These are phyloP conservation scores for Simalia tracyae DNA, from an alignment of 2,797 vertebrate genomes.

Conservation along the genomic window DNA sequence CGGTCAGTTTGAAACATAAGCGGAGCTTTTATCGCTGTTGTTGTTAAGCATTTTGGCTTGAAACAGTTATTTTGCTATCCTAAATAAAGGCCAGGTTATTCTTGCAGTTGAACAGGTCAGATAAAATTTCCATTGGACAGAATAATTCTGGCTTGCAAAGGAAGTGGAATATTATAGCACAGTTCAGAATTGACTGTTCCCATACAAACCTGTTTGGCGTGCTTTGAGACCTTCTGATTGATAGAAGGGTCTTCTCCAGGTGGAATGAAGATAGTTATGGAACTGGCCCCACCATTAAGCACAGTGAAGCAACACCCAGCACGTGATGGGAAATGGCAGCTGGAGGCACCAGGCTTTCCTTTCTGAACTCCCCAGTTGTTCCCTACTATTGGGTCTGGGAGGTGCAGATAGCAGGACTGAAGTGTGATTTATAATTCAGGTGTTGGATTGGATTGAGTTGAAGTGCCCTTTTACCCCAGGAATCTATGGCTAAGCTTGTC, in stretches of 20 bases:
- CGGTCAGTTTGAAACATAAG: not conserved
- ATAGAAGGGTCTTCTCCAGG: not conserved
- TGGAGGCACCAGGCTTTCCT: not conserved
- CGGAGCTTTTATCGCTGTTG: not conserved
- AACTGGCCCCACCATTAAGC: not conserved
- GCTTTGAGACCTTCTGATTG: not conserved
- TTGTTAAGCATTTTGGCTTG: not conserved
- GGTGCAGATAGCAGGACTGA: not conserved
- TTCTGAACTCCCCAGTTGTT: not conserved
- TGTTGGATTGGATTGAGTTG: not conserved
- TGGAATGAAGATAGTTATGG: not conserved
- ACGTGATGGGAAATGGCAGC: not conserved
- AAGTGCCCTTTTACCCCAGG: not conserved
- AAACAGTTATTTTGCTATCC: not conserved
- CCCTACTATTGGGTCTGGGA: not conserved
- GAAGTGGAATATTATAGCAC: not conserved
- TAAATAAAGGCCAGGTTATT: not conserved
- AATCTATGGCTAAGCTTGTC: not conserved
- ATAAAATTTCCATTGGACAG: conserved; percentile 9
- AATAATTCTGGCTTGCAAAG: not conserved
- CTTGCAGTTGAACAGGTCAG: rapidly evolving
- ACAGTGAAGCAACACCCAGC: not conserved
- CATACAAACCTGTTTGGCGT: not conserved
- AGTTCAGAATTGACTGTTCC: not conserved
- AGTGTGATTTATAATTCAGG: not conserved